phyloP scores from a whole-genome alignment of 1,140 invertebrate genomes.

The Chionoecetes opilio region DNA sequence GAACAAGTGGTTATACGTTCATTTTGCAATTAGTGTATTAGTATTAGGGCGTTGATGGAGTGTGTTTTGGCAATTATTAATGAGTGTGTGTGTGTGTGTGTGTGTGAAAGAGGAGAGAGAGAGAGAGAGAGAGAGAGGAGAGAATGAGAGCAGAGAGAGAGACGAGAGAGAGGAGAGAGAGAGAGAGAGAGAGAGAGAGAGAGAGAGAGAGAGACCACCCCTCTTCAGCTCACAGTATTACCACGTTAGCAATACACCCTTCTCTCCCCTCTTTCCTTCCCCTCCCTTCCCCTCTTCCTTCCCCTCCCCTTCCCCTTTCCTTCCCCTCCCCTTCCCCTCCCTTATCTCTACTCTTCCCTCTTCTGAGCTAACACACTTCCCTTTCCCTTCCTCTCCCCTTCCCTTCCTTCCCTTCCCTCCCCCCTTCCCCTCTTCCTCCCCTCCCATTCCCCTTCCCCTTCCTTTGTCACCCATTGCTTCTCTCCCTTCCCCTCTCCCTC shows the following conservation, averaged over 20 bases:
- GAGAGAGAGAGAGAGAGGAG: not conserved
- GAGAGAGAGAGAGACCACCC: not conserved
- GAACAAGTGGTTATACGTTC: not conserved
- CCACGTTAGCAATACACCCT: too few relatives aligned
- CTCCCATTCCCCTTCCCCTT: not conserved
- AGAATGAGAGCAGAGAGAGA: not conserved
- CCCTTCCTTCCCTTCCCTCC: not conserved
- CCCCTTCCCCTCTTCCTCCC: too few relatives aligned
- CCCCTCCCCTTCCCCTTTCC: not conserved
- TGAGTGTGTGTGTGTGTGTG: too few relatives aligned
- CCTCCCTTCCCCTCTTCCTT: not conserved
- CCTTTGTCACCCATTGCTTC: not conserved
- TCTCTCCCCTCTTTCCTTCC: not conserved
- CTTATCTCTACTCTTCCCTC: not conserved
- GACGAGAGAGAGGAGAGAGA: not conserved
- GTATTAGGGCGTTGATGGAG: too few relatives aligned
- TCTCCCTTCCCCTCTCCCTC: too few relatives aligned
- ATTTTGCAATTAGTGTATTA: too few relatives aligned
- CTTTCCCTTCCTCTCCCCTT: too few relatives aligned
- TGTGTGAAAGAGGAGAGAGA: not conserved
- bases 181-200: not conserved
- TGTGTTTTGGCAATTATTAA: too few relatives aligned
- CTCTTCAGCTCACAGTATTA: too few relatives aligned
- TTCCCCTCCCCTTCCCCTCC: not conserved
- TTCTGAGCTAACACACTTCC: not conserved